A percentile compares a stretch with the other conserved stretches of the same genome.
These are phyloP conservation scores for Xenopus petersii DNA, from an alignment of 2,797 vertebrate genomes.

Conservation along the genomic window DNA sequence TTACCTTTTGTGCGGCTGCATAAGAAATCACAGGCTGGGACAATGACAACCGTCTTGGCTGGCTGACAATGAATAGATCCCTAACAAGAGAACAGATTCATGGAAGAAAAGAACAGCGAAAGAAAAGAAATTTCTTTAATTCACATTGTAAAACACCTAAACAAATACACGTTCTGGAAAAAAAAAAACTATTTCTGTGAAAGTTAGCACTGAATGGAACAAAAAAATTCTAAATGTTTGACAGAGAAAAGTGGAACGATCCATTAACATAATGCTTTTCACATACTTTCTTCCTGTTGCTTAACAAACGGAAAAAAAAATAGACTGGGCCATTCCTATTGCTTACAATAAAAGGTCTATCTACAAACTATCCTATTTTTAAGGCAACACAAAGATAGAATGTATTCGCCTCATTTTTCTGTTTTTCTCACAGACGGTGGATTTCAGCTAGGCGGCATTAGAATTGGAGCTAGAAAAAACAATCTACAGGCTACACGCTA, in stretches of 20 bases:
- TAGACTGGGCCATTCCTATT: no score
- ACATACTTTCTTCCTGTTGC: no score
- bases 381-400: no score
- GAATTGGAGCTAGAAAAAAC: no score
- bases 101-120: slow-evolving; percentile 17
- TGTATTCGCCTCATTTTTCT: no score
- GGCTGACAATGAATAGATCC: slow-evolving; percentile 48
- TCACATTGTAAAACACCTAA: slow-evolving; percentile 23
- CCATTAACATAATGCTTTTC: no score
- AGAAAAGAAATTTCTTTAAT: slow-evolving; percentile 38
- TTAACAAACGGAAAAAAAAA: no score
- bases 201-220: neutral
- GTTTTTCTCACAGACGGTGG: no score
- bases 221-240: neutral
- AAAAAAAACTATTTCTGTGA: neutral
- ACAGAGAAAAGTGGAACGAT: neutral
- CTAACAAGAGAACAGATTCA: slow-evolving; percentile 33
- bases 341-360: no score
- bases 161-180: slow-evolving; percentile 32
- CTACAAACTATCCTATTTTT: no score
- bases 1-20: slow-evolving; percentile 45
- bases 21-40: slow-evolving; percentile 40
- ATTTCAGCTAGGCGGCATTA: no score
- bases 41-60: slow-evolving; percentile 40
- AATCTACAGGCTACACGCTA: no score